Evolutionary conservation across 2,888 invertebrate species (phyloP).

Genomic region (Cheilosia grossa): DNA sequence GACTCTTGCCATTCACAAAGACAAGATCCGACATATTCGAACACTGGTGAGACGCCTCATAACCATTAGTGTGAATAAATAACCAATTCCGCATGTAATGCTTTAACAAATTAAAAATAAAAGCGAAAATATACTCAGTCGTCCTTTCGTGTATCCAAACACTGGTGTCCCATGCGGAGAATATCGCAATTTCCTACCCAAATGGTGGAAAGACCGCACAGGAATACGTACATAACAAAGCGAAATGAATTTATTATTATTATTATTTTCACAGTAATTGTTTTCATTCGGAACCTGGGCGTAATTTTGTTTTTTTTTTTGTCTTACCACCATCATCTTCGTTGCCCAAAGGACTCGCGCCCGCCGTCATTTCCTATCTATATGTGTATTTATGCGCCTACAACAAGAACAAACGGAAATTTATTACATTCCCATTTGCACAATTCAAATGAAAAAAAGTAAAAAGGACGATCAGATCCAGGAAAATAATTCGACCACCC

Average conservation of each 20-base stretch:
- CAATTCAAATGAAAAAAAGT: slow-evolving; percentile 50
- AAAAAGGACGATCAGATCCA: slow-evolving; percentile 15
- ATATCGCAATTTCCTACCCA: slow-evolving; percentile 31
- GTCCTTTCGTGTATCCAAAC: not conserved
- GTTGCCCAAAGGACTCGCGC: slow-evolving; percentile 51
- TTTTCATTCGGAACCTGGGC: slow-evolving; percentile 36
- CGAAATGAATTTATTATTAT: slow-evolving; percentile 60
- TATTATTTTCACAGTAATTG: slow-evolving; percentile 60
- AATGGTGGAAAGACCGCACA: slow-evolving; percentile 23
- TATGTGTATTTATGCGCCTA: slow-evolving; percentile 24
- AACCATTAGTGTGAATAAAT: slow-evolving; percentile 2
- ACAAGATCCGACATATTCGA: no score
- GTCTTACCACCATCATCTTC: slow-evolving; percentile 27
- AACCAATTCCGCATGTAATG: slow-evolving; percentile 9
- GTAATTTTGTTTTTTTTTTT: not conserved
- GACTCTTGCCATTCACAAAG: no score
- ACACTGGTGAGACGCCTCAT: no score
- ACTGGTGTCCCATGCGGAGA: slow-evolving; percentile 31
- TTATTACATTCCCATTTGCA: slow-evolving; percentile 59
- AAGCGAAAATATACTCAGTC: not conserved
- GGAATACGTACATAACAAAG: slow-evolving; percentile 42
- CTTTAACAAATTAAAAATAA: slow-evolving; percentile 23
- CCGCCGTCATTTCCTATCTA: slow-evolving; percentile 42
- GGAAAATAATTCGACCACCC: slow-evolving; percentile 14
- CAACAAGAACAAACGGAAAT: slow-evolving; percentile 48